Percentiles rank a stretch among this genome's conserved stretches.
phyloP scores from a whole-genome alignment of 2,113 vertebrate species.

The Lycocorax pyrrhopterus region DNA sequence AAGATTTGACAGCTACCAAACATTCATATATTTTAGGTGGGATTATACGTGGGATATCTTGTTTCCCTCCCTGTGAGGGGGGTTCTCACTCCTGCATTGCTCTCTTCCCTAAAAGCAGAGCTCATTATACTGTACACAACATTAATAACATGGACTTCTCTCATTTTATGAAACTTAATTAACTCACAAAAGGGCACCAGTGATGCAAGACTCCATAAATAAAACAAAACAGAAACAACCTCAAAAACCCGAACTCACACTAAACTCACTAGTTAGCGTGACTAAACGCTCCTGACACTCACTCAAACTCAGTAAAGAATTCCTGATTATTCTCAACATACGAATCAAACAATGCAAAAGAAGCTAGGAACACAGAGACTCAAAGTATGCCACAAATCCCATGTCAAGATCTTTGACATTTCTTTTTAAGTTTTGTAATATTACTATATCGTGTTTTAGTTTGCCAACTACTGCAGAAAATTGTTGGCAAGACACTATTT shows the following conservation, averaged over 20 bases:
- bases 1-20: neutral
- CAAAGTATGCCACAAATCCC: neutral
- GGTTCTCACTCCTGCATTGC: neutral
- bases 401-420: neutral
- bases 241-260: neutral
- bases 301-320: neutral
- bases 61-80: neutral
- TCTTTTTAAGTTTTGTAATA: neutral
- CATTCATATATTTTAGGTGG: neutral
- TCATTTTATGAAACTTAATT: neutral
- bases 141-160: neutral
- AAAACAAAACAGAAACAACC: neutral
- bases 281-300: too few relatives aligned
- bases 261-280: too few relatives aligned
- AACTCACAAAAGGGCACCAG: neutral
- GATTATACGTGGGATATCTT: neutral
- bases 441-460: neutral
- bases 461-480: neutral
- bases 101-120: neutral
- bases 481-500: neutral
- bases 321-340: neutral
- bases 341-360: neutral
- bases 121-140: neutral
- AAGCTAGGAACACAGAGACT: neutral
- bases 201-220: neutral